These are phyloP conservation scores for Mythimna albipuncta DNA, from an alignment of 2,888 invertebrate species.

Conservation along the genomic window DNA sequence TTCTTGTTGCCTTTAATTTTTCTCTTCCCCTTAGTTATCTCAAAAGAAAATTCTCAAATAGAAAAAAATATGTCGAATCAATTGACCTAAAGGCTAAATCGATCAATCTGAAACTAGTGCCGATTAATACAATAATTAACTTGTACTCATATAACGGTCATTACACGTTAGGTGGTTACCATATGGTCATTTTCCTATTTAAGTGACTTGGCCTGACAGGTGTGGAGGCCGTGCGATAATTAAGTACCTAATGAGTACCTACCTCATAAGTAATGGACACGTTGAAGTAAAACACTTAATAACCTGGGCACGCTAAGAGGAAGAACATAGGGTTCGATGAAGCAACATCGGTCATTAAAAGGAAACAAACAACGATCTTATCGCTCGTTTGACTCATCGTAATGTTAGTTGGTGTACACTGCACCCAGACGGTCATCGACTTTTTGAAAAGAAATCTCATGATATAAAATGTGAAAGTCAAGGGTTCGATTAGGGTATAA, in stretches of 20 bases:
- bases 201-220: background rate
- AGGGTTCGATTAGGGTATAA: too few species aligned
- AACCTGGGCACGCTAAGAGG: background rate
- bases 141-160: too few species aligned
- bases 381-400: constrained; percentile 1
- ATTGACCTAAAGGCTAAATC: too few species aligned
- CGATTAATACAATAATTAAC: too few species aligned
- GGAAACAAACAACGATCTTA: background rate
- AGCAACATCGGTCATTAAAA: background rate
- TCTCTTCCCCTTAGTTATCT: too few species aligned
- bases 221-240: background rate
- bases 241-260: background rate
- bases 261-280: background rate
- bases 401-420: background rate
- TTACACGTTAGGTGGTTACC: too few species aligned
- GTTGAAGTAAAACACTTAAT: background rate
- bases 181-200: background rate
- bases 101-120: too few species aligned
- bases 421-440: background rate
- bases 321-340: background rate
- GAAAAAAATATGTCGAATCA: too few species aligned
- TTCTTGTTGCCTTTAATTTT: too few species aligned
- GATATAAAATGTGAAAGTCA: background rate
- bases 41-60: too few species aligned
- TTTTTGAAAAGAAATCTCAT: background rate